These are phyloP conservation scores for Pheosia gnoma DNA, from an alignment of 2,888 invertebrate genomes.

Conservation along the genomic window DNA sequence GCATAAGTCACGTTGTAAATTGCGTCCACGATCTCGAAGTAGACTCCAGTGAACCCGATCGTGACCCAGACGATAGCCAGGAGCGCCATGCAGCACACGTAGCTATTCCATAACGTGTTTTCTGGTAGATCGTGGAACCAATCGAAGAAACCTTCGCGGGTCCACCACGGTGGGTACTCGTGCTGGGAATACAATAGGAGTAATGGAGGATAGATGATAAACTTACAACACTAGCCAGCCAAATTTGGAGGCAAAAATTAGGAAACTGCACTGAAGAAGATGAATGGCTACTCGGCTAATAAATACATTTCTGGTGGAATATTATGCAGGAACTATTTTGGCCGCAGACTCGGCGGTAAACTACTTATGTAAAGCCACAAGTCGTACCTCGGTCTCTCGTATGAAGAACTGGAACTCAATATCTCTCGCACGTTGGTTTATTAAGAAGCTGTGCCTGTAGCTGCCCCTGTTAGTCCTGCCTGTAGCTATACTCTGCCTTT, in stretches of 20 bases:
- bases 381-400: conserved; percentile 24
- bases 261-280: too few relatives aligned
- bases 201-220: background rate
- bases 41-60: conserved; percentile 19
- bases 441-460: conserved; percentile 10
- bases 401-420: conserved; percentile 29
- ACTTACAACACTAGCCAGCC: background rate
- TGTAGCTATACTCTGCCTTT: background rate
- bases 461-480: conserved; percentile 3
- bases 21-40: conserved; percentile 37
- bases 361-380: too few relatives aligned
- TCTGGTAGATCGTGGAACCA: conserved; percentile 52
- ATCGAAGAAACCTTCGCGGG: conserved; percentile 28
- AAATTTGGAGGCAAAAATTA: too few relatives aligned
- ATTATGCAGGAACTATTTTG: too few relatives aligned
- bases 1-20: conserved; percentile 55
- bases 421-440: conserved; percentile 17
- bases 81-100: conserved; percentile 50
- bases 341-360: too few relatives aligned
- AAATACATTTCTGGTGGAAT: too few relatives aligned
- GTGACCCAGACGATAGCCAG: conserved; percentile 44
- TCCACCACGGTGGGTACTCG: conserved; percentile 57
- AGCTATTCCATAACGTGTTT: conserved; percentile 56
- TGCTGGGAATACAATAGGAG: conserved; percentile 35
- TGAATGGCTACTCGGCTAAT: too few relatives aligned